phyloP scores from a whole-genome alignment of 2,888 invertebrate genomes.

The Apamea crenata region DNA sequence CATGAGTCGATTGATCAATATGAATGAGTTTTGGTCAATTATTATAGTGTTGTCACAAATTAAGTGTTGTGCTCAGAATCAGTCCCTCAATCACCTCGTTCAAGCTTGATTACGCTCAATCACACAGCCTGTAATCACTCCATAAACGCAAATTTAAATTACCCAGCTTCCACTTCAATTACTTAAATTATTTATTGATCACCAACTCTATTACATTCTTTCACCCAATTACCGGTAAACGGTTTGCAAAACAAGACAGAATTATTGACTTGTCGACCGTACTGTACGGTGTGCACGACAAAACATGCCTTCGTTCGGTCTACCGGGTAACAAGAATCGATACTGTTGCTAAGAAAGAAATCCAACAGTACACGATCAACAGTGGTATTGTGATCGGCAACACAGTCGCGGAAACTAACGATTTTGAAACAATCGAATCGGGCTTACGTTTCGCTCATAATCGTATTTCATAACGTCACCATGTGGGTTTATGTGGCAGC shows the following conservation, averaged over 20 bases:
- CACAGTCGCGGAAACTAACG: conserved; percentile 72
- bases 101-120: conserved; percentile 40
- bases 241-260: conserved; percentile 51
- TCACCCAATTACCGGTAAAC: conserved; percentile 52
- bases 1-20: neutral
- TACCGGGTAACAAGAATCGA: conserved; percentile 44
- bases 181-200: conserved; percentile 59
- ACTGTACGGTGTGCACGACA: conserved; percentile 47
- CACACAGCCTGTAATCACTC: conserved; percentile 48
- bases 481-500: conserved; percentile 51
- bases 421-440: conserved; percentile 73
- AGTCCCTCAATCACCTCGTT: conserved; percentile 36
- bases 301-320: conserved; percentile 42
- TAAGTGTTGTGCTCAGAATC: conserved; percentile 18
- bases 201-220: conserved; percentile 50
- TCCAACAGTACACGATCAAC: conserved; percentile 64
- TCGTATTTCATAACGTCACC: conserved; percentile 70
- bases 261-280: conserved; percentile 49
- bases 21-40: neutral
- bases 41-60: conserved; percentile 24
- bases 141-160: conserved; percentile 54
- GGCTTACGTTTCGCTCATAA: conserved; percentile 65
- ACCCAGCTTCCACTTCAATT: conserved; percentile 55
- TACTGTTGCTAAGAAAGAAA: conserved; percentile 62
- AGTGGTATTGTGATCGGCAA: conserved; percentile 68